phyloP scores from a whole-genome alignment of 2,888 invertebrate species.

The Corythucha ciliata region DNA sequence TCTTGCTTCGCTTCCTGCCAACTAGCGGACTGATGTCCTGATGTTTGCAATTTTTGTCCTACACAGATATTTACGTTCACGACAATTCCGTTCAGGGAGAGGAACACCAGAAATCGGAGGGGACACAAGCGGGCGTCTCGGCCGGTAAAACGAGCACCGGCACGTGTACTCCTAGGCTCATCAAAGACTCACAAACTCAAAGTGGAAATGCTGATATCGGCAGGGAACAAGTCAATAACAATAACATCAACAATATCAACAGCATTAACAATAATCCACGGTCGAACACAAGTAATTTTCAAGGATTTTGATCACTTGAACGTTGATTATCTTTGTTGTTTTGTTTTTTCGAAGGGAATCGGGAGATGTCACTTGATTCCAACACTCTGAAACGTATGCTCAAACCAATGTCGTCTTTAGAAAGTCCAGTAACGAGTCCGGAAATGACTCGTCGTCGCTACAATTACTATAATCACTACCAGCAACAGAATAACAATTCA shows the following conservation, averaged over 20 bases:
- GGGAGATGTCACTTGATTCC: conserved; percentile 53
- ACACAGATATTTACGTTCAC: neutral
- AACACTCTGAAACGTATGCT: conserved; percentile 87
- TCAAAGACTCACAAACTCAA: conserved; percentile 31
- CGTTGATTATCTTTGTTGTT: neutral
- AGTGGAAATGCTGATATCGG: conserved; percentile 40
- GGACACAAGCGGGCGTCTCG: conserved; percentile 60
- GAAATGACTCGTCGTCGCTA: conserved; percentile 70
- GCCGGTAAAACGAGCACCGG: conserved; percentile 37
- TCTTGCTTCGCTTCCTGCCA: too few relatives aligned
- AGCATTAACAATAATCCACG: conserved; percentile 48
- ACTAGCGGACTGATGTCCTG: too few relatives aligned
- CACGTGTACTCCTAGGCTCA: conserved; percentile 36
- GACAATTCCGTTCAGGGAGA: conserved; percentile 13
- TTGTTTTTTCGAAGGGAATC: conserved; percentile 27
- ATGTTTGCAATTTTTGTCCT: neutral
- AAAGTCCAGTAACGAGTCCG: conserved; percentile 82
- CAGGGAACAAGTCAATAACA: conserved; percentile 54
- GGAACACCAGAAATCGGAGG: conserved; percentile 45
- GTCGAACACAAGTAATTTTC: conserved; percentile 40
- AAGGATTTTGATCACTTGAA: neutral
- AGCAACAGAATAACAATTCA: conserved; percentile 47
- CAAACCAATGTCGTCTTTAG: conserved; percentile 84
- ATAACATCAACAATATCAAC: conserved; percentile 63
- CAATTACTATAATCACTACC: conserved; percentile 52